Base-by-base conservation (phyloP, 2,888 invertebrate genomes). In the Sympetrum striolatum region DNA sequence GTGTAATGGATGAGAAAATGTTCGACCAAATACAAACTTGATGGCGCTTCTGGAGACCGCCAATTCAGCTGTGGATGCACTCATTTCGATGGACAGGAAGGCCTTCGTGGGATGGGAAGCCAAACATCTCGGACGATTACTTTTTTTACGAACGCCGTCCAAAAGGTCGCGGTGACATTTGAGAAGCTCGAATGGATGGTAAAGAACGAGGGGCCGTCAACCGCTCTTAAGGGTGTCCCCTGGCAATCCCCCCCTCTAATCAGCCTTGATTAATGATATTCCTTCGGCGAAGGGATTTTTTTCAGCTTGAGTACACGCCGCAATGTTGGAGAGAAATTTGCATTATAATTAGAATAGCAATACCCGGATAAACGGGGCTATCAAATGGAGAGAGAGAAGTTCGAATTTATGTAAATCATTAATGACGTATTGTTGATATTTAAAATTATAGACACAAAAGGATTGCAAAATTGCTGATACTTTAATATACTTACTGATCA, bases 131-230 rank as follows among this genome's bases (percentile, higher is more conserved):
- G 86, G 86, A 60, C 86, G 86, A 86, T 86, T 86, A 60, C 86
- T 86, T 86, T 86, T 86, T 64, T 60, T 31, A n/a, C 53, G 53
- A 31, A 18, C 31, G 82, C 82, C n/a, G 82, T 58, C 58, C 2
- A 35, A 86, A 86, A 86, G 86, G 86, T 86, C 86, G 86, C 86
- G 60, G 64, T 86, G 86, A 60, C 86, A 86, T 86, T 86, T 86
- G 64, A 86, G 64, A 64, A 53, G 64, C 86, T 86, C 86, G 86
- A 60, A 31, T 86, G 58, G 86, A 22, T 86, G 86, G 86, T 86
- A 86, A 86, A 86, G 39, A 81, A 81, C 31, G 2, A 35, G 58
- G 60, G 60, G 53, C 31, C 53, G 82, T 48, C 44, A 58, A 58
- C 82, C 82, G 10, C 82, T 58, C 58, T 37, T 60, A 37, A 39